phyloP scores from a whole-genome alignment of 1,140 invertebrate genomes.

The Aphaenogaster rudis region DNA sequence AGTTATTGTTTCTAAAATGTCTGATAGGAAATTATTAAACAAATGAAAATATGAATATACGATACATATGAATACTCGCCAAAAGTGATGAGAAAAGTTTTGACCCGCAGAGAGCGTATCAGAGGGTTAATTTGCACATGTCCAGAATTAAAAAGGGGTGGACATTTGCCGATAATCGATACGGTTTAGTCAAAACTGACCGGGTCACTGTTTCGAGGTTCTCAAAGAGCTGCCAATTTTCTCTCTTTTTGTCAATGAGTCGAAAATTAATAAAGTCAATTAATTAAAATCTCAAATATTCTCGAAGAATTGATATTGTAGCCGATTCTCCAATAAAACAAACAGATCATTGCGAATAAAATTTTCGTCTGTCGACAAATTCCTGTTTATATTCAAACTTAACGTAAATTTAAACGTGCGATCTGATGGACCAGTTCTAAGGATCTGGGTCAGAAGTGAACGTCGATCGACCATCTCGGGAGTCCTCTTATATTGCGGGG shows the following conservation, averaged over 20 bases:
- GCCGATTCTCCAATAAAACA: background rate
- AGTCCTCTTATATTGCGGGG: conserved; percentile 6
- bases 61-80: background rate
- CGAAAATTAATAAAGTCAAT: background rate
- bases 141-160: conserved; percentile 31
- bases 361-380: background rate
- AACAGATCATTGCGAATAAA: background rate
- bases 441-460: conserved; percentile 68
- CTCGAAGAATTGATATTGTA: background rate
- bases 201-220: conserved; percentile 19
- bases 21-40: background rate
- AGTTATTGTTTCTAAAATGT: background rate
- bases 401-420: background rate
- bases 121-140: conserved; percentile 34
- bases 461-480: conserved; percentile 32
- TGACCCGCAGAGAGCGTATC: background rate
- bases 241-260: background rate
- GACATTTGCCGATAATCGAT: conserved; percentile 45
- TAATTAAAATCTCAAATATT: background rate
- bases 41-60: conserved; percentile 22
- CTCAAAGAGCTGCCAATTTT: background rate
- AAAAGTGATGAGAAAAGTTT: conserved; percentile 4
- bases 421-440: background rate
- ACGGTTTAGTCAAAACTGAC: conserved; percentile 1
- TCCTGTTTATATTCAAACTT: background rate